These are phyloP conservation scores for Pseudococcus viburni DNA, from an alignment of 2,888 invertebrate genomes.

Conservation along the genomic window DNA sequence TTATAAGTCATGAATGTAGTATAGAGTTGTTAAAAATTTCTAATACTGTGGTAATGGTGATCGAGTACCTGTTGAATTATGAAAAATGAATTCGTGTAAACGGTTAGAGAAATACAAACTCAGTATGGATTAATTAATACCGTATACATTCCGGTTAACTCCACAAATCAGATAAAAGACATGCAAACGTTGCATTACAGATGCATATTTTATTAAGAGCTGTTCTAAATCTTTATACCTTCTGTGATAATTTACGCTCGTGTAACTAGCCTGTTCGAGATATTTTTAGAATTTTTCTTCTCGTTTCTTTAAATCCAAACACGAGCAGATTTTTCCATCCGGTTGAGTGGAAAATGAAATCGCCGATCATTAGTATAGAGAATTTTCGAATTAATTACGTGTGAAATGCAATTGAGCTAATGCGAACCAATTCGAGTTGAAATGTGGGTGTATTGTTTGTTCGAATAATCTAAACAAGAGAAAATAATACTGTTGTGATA, in stretches of 20 bases:
- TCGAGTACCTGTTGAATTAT: constrained; percentile 53
- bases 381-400: background rate
- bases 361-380: background rate
- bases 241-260: constrained; percentile 33
- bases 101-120: background rate
- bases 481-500: background rate
- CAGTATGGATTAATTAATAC: constrained; percentile 24
- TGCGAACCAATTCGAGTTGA: background rate
- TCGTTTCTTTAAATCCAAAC: background rate
- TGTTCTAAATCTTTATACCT: constrained; percentile 18
- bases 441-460: background rate
- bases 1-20: background rate
- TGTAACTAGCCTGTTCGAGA: background rate
- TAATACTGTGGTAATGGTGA: constrained; percentile 19
- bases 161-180: constrained; percentile 24
- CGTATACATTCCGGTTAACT: constrained; percentile 38
- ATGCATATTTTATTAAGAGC: constrained; percentile 50
- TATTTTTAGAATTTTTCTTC: constrained; percentile 9
- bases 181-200: constrained; percentile 40
- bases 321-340: background rate
- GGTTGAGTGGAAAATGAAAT: background rate
- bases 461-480: background rate
- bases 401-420: background rate
- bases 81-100: constrained; percentile 54
- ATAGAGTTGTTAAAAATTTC: background rate